Percentiles rank a stretch among this genome's conserved stretches.
Conservation (phyloP, 2,888 invertebrate species). For the Plutella xylostella region DNA sequence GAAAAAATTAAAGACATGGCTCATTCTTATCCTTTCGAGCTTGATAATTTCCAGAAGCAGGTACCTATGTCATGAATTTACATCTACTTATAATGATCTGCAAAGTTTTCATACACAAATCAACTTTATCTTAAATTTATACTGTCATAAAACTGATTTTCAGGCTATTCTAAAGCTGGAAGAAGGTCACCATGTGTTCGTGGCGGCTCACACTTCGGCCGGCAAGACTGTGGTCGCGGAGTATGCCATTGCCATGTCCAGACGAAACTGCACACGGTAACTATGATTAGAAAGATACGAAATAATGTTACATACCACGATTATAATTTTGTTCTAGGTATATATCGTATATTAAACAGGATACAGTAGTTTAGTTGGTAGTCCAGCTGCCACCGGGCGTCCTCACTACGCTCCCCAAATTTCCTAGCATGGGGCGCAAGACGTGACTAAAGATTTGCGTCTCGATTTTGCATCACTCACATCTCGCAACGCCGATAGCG, state of each 20-base stretch:
- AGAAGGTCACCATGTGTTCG: slow-evolving; percentile 95
- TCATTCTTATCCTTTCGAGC: slow-evolving; percentile 87
- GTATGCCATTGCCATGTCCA: slow-evolving; percentile 97
- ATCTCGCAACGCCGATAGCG: too few relatives aligned
- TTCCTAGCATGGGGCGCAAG: too few relatives aligned
- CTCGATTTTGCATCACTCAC: too few relatives aligned
- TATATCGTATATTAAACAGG: too few relatives aligned
- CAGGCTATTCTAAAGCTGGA: slow-evolving; percentile 93
- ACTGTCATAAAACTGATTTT: slow-evolving; percentile 15
- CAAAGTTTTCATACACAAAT: background rate
- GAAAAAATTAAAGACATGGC: slow-evolving; percentile 87
- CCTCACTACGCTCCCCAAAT: too few relatives aligned
- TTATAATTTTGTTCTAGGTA: too few relatives aligned
- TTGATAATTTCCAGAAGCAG: slow-evolving; percentile 97
- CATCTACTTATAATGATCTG: background rate
- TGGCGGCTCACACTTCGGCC: slow-evolving; percentile 99
- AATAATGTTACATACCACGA: too few relatives aligned
- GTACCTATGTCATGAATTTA: slow-evolving; percentile 27
- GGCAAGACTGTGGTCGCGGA: slow-evolving; percentile 99
- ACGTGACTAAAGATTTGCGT: too few relatives aligned
- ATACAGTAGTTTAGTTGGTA: too few relatives aligned
- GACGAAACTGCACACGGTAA: slow-evolving; percentile 89
- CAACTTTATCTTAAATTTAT: background rate
- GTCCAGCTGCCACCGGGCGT: too few relatives aligned
- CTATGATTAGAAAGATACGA: too few relatives aligned